Conservation (phyloP, 64 coral and sea anemone species). For the Dendrophyllia cribrosa region DNA sequence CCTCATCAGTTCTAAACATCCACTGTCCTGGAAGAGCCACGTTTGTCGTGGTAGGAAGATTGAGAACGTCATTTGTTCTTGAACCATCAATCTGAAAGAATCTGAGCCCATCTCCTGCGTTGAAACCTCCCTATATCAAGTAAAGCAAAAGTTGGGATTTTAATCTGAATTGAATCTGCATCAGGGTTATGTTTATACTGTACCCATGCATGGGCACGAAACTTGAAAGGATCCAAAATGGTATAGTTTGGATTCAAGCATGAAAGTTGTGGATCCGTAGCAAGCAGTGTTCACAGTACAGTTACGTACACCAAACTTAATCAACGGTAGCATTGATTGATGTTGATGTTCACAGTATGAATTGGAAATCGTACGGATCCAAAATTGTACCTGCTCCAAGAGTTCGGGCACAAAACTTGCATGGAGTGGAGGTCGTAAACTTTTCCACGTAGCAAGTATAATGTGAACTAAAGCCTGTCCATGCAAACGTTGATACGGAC, state of each 20-base stretch:
- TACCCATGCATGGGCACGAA: too few relatives aligned
- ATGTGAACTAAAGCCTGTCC: too few relatives aligned
- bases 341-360: background rate
- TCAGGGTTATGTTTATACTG: too few relatives aligned
- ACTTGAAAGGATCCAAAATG: too few relatives aligned
- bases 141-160: background rate
- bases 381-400: constrained; percentile 47
- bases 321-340: constrained; percentile 1
- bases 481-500: too few relatives aligned
- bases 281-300: too few relatives aligned
- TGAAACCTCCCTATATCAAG: constrained; percentile 48
- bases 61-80: constrained; percentile 32
- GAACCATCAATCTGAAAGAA: constrained; percentile 32
- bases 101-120: constrained; percentile 48
- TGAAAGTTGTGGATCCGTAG: too few relatives aligned
- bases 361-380: constrained; percentile 30
- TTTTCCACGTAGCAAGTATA: too few relatives aligned
- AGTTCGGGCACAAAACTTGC: background rate
- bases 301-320: too few relatives aligned
- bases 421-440: too few relatives aligned
- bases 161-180: too few relatives aligned
- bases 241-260: too few relatives aligned
- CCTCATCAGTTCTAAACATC: constrained; percentile 41
- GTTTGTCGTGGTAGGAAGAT: constrained; percentile 32
- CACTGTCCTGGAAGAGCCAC: constrained; percentile 23